Percentiles rank a stretch among this genome's conserved stretches.
phyloP scores from a whole-genome alignment of 2,888 invertebrate genomes.

The Melangyna quadrimaculata region DNA sequence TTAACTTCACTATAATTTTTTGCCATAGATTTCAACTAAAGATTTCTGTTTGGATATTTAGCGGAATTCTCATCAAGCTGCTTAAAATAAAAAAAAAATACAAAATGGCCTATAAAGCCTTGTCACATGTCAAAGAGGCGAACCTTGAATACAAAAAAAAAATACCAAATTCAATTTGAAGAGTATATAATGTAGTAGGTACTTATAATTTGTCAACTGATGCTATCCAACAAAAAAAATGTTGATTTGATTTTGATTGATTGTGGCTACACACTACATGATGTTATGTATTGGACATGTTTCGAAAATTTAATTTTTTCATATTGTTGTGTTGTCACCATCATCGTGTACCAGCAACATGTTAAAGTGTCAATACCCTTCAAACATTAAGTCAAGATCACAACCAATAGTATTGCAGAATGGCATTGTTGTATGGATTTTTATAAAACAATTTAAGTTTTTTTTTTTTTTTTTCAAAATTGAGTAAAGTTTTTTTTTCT shows the following conservation, averaged over 20 bases:
- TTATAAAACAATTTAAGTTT: conserved; percentile 6
- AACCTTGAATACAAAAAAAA: conserved; percentile 15
- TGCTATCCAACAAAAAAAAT: conserved; percentile 40
- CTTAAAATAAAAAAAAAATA: not conserved
- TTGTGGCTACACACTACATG: conserved; percentile 10
- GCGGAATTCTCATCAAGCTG: too few species aligned
- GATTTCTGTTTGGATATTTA: too few species aligned
- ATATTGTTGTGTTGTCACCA: not conserved
- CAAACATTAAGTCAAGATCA: conserved; percentile 57
- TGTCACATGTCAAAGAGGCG: not conserved
- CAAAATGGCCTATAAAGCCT: not conserved
- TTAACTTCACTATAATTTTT: too few species aligned
- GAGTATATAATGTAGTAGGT: too few species aligned
- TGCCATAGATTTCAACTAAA: too few species aligned
- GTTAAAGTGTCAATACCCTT: conserved; percentile 53
- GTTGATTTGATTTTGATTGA: conserved; percentile 40
- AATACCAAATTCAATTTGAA: not conserved
- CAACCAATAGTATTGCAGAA: conserved; percentile 20
- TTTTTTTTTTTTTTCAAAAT: not conserved
- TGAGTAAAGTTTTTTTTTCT: conserved; percentile 3
- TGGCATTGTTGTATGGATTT: not conserved
- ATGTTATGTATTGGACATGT: conserved; percentile 31
- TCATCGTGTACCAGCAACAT: conserved; percentile 7
- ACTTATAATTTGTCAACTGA: conserved; percentile 59
- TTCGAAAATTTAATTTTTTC: conserved; percentile 38